Conservation (phyloP, 1,140 invertebrate genomes). For the Drosophila arizonae region DNA sequence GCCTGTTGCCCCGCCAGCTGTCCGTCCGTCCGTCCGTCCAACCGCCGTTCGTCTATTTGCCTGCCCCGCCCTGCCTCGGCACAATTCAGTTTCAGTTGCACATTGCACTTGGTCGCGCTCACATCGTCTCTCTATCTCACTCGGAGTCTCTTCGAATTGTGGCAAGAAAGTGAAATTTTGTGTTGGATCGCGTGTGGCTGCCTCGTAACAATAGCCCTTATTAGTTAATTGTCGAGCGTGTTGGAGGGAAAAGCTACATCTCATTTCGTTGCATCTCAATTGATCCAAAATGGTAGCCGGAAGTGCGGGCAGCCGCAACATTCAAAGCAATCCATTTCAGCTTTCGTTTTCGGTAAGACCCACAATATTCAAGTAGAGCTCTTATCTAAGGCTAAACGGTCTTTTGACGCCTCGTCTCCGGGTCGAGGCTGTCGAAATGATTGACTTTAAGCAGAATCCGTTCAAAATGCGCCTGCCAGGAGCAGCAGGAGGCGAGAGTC, state of each 20-base stretch:
- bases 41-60: constrained; percentile 10
- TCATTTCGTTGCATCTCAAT: too few species aligned
- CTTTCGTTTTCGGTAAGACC: constrained; percentile 76
- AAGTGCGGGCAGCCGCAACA: constrained; percentile 50
- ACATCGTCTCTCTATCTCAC: constrained; percentile 24
- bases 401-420: constrained; percentile 51
- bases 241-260: background rate
- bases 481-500: constrained; percentile 56
- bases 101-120: constrained; percentile 64
- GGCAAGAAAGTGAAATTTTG: constrained; percentile 67
- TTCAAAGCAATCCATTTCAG: constrained; percentile 64
- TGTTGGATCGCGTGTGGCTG: constrained; percentile 56
- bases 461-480: constrained; percentile 78
- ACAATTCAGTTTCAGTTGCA: constrained; percentile 62
- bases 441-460: constrained; percentile 81
- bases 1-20: background rate
- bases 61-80: constrained; percentile 37
- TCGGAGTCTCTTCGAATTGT: background rate
- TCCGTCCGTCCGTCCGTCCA: background rate
- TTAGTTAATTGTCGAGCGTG: constrained; percentile 38
- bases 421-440: constrained; percentile 56
- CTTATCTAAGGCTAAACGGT: background rate
- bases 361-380: constrained; percentile 1
- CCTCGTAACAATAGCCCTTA: constrained; percentile 53
- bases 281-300: constrained; percentile 66